A percentile compares a stretch with the other conserved stretches of the same genome.
Conservation (phyloP, 2,113 vertebrate genomes). For the Myiagra hebetior region DNA sequence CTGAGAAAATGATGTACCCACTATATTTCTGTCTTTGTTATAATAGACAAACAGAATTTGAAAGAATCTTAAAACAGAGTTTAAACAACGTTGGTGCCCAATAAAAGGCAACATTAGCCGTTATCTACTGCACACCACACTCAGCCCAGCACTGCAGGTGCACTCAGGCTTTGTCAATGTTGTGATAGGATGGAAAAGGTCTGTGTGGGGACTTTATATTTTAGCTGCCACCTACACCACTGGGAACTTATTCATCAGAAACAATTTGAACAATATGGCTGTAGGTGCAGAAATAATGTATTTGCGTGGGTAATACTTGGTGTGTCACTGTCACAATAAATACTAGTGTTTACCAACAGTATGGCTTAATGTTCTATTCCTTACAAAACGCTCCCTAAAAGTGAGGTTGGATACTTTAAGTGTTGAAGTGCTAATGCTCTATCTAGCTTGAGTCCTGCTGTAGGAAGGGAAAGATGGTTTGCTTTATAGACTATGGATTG, state of each 20-base stretch:
- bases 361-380: neutral
- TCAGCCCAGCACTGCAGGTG: neutral
- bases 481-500: neutral
- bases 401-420: neutral
- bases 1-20: neutral
- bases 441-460: neutral
- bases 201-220: neutral
- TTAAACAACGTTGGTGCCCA: neutral
- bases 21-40: neutral
- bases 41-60: neutral
- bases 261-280: neutral
- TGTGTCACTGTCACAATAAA: neutral
- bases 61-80: neutral
- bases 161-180: neutral
- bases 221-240: neutral
- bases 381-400: neutral
- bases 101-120: neutral
- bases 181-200: neutral
- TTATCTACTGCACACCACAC: neutral
- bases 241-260: neutral
- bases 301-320: neutral
- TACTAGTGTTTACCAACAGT: neutral
- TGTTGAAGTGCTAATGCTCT: neutral
- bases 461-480: neutral
- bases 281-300: neutral